Conservation (phyloP, 2,797 vertebrate genomes). For the Cossypha niveicapilla region DNA sequence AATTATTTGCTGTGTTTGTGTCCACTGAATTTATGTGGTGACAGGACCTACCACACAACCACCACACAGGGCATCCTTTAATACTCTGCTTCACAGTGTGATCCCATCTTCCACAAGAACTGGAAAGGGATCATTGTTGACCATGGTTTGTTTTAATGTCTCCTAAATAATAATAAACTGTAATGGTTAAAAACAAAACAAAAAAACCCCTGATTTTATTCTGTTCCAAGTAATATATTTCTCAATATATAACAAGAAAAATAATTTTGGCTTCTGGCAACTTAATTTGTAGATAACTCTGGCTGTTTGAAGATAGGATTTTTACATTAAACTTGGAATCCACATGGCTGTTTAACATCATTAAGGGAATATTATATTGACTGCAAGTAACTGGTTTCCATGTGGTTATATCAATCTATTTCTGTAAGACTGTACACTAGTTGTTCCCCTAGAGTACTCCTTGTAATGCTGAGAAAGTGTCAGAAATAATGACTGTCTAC, state of each 20-base stretch:
- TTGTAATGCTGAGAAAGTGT: conserved; percentile 82
- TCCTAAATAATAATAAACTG: conserved; percentile 64
- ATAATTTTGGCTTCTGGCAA: conserved; percentile 68
- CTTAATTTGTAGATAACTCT: conserved; percentile 71
- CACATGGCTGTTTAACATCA: conserved; percentile 74
- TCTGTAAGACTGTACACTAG: conserved; percentile 75
- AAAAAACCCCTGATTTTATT: background rate
- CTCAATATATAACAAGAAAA: conserved; percentile 50
- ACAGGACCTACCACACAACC: background rate
- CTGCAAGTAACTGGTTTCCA: conserved; percentile 77
- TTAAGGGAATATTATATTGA: conserved; percentile 80
- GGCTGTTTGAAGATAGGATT: conserved; percentile 58
- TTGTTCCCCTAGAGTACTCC: conserved; percentile 78
- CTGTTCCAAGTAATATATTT: conserved; percentile 47
- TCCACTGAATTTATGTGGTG: background rate
- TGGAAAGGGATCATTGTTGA: conserved; percentile 56
- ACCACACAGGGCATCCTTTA: background rate
- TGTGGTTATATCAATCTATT: conserved; percentile 82
- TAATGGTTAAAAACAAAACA: conserved; percentile 4
- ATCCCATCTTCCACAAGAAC: conserved; percentile 18
- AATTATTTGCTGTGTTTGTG: background rate
- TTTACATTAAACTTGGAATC: conserved; percentile 72
- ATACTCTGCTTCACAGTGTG: background rate
- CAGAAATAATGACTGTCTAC: conserved; percentile 85
- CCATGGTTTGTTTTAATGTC: conserved; percentile 59